Evolutionary conservation across 92 coral and sea anemone genomes (phyloP).

Genomic region (Palythoa grandis): DNA sequence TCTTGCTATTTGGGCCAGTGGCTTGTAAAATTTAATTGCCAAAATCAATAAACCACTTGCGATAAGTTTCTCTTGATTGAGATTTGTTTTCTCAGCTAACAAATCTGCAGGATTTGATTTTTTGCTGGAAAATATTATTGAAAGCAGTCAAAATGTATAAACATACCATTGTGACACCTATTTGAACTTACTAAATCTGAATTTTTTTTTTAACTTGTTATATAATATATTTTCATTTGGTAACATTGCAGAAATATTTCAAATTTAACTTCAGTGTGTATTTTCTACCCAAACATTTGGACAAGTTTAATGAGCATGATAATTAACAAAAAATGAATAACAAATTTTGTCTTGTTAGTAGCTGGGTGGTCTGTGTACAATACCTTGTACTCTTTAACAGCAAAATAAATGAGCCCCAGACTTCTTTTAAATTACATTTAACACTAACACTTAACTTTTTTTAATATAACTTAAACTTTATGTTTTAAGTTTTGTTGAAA

Average conservation of each 20-base stretch:
- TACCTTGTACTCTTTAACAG: background rate
- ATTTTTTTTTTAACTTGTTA: conserved; percentile 9
- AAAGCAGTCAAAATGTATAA: background rate
- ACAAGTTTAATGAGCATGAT: background rate
- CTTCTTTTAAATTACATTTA: too few relatives aligned
- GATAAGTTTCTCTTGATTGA: background rate
- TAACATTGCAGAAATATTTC: background rate
- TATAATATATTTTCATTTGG: background rate
- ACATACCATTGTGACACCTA: background rate
- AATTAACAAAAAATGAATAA: background rate
- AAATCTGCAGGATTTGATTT: conserved; percentile 5
- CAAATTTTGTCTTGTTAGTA: background rate
- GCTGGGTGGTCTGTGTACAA: background rate
- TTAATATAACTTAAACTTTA: background rate
- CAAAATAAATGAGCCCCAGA: background rate
- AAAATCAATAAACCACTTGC: background rate
- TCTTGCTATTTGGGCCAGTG: too few relatives aligned
- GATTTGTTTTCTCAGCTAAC: background rate
- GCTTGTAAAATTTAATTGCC: background rate
- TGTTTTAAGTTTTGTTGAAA: background rate
- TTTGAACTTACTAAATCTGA: background rate
- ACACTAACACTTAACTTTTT: background rate
- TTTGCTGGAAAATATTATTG: background rate
- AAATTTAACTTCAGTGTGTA: background rate
- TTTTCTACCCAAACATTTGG: background rate